Evolutionary conservation across 1,140 invertebrate genomes (phyloP).

Genomic region (Halesus radiatus): DNA sequence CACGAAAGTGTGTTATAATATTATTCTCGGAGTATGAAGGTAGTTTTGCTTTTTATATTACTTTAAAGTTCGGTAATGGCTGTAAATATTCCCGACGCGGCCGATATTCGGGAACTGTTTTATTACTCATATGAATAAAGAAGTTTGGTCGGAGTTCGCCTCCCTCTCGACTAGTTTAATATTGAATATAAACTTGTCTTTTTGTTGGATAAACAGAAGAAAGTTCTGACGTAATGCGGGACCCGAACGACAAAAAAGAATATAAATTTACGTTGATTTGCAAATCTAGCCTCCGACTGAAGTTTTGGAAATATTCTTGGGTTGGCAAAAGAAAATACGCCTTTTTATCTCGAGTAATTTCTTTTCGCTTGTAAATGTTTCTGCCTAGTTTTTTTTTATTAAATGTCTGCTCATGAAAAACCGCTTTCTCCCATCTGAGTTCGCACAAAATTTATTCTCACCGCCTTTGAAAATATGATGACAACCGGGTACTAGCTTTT

Average conservation of each 20-base stretch:
- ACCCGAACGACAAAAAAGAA: constrained; percentile 54
- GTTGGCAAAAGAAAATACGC: constrained; percentile 55
- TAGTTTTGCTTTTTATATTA: no score
- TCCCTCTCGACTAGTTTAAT: constrained; percentile 52
- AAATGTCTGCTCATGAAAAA: constrained; percentile 51
- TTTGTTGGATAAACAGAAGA: constrained; percentile 51
- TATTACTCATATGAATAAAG: constrained; percentile 24
- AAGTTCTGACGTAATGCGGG: constrained; percentile 47
- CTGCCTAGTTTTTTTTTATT: constrained; percentile 52
- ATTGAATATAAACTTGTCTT: constrained; percentile 55
- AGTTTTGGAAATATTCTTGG: constrained; percentile 53
- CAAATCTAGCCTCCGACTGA: constrained; percentile 54
- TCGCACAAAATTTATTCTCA: constrained; percentile 48
- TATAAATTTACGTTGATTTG: constrained; percentile 58
- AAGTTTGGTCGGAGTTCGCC: constrained; percentile 16
- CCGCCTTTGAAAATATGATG: constrained; percentile 47
- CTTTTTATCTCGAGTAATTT: constrained; percentile 55
- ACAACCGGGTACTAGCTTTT: constrained; percentile 33
- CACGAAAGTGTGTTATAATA: no score
- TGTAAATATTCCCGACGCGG: no score
- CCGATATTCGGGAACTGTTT: constrained; percentile 25
- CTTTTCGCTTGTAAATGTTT: constrained; percentile 57
- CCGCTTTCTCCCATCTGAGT: constrained; percentile 33
- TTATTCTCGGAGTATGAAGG: no score
- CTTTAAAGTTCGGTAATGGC: no score